Percentiles rank a stretch among this genome's conserved stretches.
Evolutionary conservation across 2,888 invertebrate species (phyloP).

Genomic region (Adelognathus sp.): DNA sequence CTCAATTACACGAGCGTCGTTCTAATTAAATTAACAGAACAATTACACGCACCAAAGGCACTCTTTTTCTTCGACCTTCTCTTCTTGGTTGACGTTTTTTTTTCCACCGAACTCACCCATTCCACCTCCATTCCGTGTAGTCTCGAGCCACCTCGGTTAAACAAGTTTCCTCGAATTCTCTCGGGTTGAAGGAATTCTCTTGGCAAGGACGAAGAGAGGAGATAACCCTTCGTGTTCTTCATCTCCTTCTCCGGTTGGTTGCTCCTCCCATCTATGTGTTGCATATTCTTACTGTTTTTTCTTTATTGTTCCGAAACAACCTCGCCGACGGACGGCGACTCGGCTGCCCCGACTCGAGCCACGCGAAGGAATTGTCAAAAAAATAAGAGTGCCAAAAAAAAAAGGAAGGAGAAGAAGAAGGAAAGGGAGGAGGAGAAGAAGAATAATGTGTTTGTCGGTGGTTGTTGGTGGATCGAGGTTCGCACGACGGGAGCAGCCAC

Average conservation of each 20-base stretch:
- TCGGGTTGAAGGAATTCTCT: neutral
- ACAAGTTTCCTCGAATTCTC: slow-evolving; percentile 58
- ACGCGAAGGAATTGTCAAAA: slow-evolving; percentile 26
- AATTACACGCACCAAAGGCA: slow-evolving; percentile 59
- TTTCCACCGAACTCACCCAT: slow-evolving; percentile 18
- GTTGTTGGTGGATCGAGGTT: slow-evolving; percentile 47
- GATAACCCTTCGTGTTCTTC: slow-evolving; percentile 41
- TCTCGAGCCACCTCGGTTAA: slow-evolving; percentile 20
- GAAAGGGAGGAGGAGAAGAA: neutral
- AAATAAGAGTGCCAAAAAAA: neutral
- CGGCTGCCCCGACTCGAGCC: slow-evolving; percentile 29
- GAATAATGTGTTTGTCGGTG: slow-evolving; percentile 37
- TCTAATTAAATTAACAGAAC: slow-evolving; percentile 56
- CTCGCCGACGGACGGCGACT: slow-evolving; percentile 19
- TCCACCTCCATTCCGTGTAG: slow-evolving; percentile 21
- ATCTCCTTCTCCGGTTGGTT: neutral
- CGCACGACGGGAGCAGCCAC: slow-evolving; percentile 45
- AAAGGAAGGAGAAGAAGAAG: slow-evolving; percentile 5
- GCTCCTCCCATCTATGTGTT: slow-evolving; percentile 8
- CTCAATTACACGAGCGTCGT: slow-evolving; percentile 66
- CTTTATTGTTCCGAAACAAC: slow-evolving; percentile 20
- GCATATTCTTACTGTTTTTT: slow-evolving; percentile 27
- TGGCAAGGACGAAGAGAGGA: slow-evolving; percentile 22
- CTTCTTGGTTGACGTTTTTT: slow-evolving; percentile 10
- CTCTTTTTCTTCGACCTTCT: slow-evolving; percentile 31